Evolutionary conservation across 1,140 invertebrate species (phyloP), one percentile per base, ranked within the genome.

Genomic region (Palaemon carinicauda): DNA sequence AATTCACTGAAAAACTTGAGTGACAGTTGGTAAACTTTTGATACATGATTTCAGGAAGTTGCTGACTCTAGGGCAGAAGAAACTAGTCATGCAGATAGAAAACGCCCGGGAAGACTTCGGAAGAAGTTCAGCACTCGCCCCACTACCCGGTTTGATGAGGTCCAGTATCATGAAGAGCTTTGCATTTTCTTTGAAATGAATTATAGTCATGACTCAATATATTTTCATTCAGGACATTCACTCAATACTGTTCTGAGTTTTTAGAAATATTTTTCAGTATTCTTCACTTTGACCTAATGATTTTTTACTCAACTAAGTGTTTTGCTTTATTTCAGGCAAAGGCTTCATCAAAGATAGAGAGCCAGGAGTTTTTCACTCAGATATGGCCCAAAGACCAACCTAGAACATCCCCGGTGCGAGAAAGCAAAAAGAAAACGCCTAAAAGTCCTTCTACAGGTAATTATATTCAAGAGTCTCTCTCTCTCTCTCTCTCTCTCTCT

Each of bases 61-160:
- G 7, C 41, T 41, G 41, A 41, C 7, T 1, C 41, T 12, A 41
- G 41, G 3, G 12, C 41, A 41, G 41, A 41, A 3, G 41, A 41
- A 41, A 41, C 41, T 41, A 41, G 41, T 12, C 41, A 3, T 41
- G 41, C 41, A 41, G 81, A 83, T 29, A 74, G 81, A 21, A 60
- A 50, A 31, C 71, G 29, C 3, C 71, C 81, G 0, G 81, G 81
- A 33, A 73, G 81, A 56, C 51, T 83, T 15, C 52, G 81, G 29
- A 60, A 75, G 29, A 82, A 82, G 51, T 51, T 83, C 24, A 77
- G 52, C 50, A 54, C 15, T 29, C 81, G 81, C 31, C 71, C 71
- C 52, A 29, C 71, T 52, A 75, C 81, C 51, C 74, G 81, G 21
- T 83, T 83, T 83, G 81, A 83, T 77, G 81, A 83, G 52, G 81